phyloP scores from a whole-genome alignment of 2,888 invertebrate species.

The Melangyna quadrimaculata region DNA sequence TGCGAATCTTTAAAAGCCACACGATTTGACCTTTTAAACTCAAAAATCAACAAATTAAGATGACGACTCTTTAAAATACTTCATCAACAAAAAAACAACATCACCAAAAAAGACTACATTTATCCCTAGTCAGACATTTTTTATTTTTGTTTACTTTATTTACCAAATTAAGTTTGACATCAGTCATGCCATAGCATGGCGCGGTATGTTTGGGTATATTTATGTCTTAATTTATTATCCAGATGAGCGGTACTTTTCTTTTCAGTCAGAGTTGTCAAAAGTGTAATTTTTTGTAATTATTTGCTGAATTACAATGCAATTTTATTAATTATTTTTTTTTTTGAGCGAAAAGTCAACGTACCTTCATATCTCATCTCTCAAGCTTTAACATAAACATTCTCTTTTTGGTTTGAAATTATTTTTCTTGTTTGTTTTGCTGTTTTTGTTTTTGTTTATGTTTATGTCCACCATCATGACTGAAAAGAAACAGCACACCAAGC shows the following conservation, averaged over 20 bases:
- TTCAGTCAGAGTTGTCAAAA: conserved; percentile 12
- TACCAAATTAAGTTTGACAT: conserved; percentile 18
- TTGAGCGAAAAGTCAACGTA: conserved; percentile 12
- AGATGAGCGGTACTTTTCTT: conserved; percentile 1
- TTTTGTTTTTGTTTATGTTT: conserved; percentile 5
- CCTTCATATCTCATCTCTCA: background rate
- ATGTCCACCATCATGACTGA: background rate
- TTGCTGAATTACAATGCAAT: conserved; percentile 35
- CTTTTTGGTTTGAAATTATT: conserved; percentile 14
- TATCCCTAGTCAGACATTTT: conserved; percentile 4
- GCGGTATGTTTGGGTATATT: background rate
- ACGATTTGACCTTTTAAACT: conserved; percentile 54
- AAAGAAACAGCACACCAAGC: conserved; percentile 1
- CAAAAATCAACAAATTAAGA: conserved; percentile 33
- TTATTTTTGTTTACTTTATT: background rate
- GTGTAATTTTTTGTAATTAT: conserved; percentile 49
- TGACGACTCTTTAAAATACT: conserved; percentile 2
- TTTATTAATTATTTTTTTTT: conserved; percentile 22
- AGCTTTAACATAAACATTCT: conserved; percentile 50
- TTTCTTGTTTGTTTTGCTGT: conserved; percentile 8
- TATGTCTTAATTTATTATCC: background rate
- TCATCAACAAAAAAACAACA: background rate
- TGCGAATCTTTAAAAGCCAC: conserved; percentile 7
- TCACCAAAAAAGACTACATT: background rate
- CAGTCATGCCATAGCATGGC: background rate